Evolutionary conservation across 2,113 vertebrate species (phyloP).

Genomic region (Pteropus alecto): DNA sequence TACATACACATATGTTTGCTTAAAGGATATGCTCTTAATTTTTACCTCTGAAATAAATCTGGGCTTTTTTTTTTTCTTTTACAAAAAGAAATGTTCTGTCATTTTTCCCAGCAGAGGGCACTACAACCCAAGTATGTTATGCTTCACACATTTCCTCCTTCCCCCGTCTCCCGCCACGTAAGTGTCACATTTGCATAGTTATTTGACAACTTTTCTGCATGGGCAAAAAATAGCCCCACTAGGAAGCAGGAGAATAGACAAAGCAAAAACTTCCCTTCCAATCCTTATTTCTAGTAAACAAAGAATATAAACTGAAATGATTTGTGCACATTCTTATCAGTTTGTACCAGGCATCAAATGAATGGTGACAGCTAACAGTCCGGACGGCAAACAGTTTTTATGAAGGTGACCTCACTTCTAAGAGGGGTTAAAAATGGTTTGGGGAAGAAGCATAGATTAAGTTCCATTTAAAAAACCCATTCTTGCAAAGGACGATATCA

Average conservation of each 20-base stretch:
- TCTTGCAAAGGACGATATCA: neutral
- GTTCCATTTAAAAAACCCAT: neutral
- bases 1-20: neutral
- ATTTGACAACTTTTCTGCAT: neutral
- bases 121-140: neutral
- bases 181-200: neutral
- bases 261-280: neutral
- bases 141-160: neutral
- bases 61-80: neutral
- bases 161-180: too few relatives aligned
- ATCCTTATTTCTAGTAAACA: neutral
- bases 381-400: neutral
- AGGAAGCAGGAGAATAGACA: neutral
- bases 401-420: neutral
- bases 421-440: neutral
- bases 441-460: neutral
- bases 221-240: neutral
- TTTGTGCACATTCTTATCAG: neutral
- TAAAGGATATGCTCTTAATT: neutral
- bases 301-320: neutral
- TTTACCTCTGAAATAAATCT: neutral
- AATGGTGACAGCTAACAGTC: neutral
- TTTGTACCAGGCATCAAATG: neutral
- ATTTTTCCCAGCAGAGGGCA: conserved; percentile 33
- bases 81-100: neutral